Conservation (phyloP, 2,113 vertebrate species). For the Australoheros scitulus region DNA sequence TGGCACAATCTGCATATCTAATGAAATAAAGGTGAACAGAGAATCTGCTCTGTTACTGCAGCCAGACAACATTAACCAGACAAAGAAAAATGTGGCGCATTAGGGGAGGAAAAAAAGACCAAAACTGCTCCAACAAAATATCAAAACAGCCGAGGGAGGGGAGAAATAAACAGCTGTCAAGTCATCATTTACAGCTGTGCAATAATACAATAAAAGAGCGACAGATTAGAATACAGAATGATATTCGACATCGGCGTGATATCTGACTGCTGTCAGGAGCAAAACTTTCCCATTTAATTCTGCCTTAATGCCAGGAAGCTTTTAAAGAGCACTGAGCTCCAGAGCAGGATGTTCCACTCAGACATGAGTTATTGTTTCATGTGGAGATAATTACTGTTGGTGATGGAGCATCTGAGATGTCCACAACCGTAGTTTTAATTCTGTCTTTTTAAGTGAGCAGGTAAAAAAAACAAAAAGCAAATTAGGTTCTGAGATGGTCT, state of each 20-base stretch:
- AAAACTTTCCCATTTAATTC: neutral
- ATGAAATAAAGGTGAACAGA: neutral
- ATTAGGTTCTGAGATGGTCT: neutral
- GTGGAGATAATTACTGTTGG: neutral
- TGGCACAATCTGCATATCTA: neutral
- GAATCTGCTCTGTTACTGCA: neutral
- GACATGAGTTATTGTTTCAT: constrained; percentile 1
- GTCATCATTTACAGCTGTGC: neutral
- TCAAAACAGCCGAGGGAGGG: neutral
- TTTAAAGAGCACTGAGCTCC: neutral
- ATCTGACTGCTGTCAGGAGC: neutral
- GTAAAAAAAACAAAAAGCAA: neutral
- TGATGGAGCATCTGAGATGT: neutral
- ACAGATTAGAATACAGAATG: neutral
- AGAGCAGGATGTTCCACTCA: neutral
- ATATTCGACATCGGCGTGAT: neutral
- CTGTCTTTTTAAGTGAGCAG: neutral
- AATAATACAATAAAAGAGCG: neutral
- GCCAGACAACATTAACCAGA: neutral
- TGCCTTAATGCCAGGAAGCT: neutral
- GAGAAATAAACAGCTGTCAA: neutral
- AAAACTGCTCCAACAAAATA: neutral
- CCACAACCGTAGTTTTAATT: neutral
- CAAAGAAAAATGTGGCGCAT: neutral
- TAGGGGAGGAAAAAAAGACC: rapidly evolving